Conservation (phyloP, 1,140 invertebrate species). For the Heliothis virescens region DNA sequence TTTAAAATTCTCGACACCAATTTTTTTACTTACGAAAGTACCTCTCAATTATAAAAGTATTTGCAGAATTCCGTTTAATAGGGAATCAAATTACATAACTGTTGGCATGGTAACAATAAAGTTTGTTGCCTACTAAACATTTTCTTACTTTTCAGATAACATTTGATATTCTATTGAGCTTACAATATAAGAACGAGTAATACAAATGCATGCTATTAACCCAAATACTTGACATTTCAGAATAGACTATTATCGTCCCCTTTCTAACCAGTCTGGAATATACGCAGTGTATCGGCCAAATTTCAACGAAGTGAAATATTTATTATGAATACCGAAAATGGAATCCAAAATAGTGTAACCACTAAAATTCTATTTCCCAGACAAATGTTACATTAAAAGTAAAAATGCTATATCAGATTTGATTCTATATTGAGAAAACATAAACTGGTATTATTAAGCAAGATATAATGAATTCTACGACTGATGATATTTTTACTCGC, state of each 20-base stretch:
- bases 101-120: conserved; percentile 16
- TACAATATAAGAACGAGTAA: neutral
- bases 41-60: conserved; percentile 37
- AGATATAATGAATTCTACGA: neutral
- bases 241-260: conserved; percentile 28
- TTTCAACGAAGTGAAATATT: neutral
- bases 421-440: no score
- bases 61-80: conserved; percentile 7
- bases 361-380: no score
- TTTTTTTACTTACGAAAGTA: conserved; percentile 28
- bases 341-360: no score
- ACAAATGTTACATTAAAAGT: no score
- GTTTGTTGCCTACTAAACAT: conserved; percentile 5
- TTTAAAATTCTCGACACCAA: neutral
- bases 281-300: neutral
- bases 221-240: conserved; percentile 45
- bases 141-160: conserved; percentile 27
- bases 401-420: no score
- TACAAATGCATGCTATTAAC: conserved; percentile 42
- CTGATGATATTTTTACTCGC: neutral
- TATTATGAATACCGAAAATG: neutral
- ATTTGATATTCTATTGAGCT: conserved; percentile 5
- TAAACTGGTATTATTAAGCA: neutral
- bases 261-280: conserved; percentile 8
- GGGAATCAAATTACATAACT: conserved; percentile 3